Evolutionary conservation across 1,140 invertebrate species (phyloP).

Genomic region (Atta colombica): DNA sequence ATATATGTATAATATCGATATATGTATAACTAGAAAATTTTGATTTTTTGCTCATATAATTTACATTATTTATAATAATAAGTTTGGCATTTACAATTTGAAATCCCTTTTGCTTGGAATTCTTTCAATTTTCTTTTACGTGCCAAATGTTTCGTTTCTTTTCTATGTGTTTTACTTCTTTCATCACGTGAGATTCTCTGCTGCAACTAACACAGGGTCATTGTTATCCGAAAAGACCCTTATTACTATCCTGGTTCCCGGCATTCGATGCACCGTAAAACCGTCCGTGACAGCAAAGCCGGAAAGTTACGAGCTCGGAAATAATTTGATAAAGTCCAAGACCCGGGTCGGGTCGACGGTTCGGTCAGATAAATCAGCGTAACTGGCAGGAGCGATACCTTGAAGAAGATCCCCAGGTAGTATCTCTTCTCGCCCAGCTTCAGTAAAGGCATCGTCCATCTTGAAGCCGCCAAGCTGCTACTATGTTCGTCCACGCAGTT

Average conservation of each 20-base stretch:
- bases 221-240: conserved; percentile 43
- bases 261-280: conserved; percentile 72
- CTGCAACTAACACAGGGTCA: conserved; percentile 1
- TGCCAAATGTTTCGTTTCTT: neutral
- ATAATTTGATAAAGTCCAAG: conserved; percentile 75
- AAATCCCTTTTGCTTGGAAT: neutral
- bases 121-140: conserved; percentile 21
- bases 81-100: neutral
- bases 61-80: neutral
- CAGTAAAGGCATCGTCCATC: conserved; percentile 95
- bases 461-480: conserved; percentile 88
- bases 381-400: conserved; percentile 88
- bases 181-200: conserved; percentile 31
- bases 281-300: conserved; percentile 55
- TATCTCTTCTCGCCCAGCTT: conserved; percentile 95
- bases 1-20: neutral
- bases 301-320: conserved; percentile 71
- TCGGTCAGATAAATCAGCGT: conserved; percentile 69
- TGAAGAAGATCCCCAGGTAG: conserved; percentile 96
- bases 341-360: conserved; percentile 31
- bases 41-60: too few relatives aligned
- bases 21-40: neutral
- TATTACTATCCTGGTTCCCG: conserved; percentile 15
- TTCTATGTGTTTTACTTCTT: conserved; percentile 21
- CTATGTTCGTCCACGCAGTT: conserved; percentile 92